phyloP scores from a whole-genome alignment of 2,888 invertebrate species.

The Allygus modestus region DNA sequence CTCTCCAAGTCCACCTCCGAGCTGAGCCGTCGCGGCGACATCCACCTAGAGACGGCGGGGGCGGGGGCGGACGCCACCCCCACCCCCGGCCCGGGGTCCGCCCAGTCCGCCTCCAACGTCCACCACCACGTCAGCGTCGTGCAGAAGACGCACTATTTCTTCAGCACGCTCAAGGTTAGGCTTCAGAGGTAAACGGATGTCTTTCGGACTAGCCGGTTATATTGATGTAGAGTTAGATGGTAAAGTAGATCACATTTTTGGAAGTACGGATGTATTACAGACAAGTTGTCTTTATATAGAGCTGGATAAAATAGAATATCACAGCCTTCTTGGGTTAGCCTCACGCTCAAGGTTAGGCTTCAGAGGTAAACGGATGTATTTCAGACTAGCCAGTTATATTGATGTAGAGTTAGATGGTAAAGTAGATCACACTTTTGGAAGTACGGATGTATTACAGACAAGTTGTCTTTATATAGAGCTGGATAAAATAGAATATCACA shows the following conservation, averaged over 20 bases:
- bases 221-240: slow-evolving; percentile 9
- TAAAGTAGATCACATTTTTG: too few relatives aligned
- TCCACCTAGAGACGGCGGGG: slow-evolving; percentile 77
- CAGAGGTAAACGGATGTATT: slow-evolving; percentile 61
- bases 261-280: too few relatives aligned
- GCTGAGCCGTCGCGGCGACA: slow-evolving; percentile 80
- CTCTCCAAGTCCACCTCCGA: slow-evolving; percentile 91
- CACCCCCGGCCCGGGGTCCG: slow-evolving; percentile 61
- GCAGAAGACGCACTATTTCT: slow-evolving; percentile 90
- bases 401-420: slow-evolving; percentile 17
- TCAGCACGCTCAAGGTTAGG: slow-evolving; percentile 85
- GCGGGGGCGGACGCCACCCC: slow-evolving; percentile 75
- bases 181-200: slow-evolving; percentile 62
- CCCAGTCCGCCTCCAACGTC: slow-evolving; percentile 69
- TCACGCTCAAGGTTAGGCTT: slow-evolving; percentile 82
- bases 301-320: too few relatives aligned
- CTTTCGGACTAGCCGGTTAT: slow-evolving; percentile 34
- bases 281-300: too few relatives aligned
- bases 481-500: too few relatives aligned
- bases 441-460: too few relatives aligned
- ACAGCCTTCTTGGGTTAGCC: too few relatives aligned
- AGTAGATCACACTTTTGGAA: too few relatives aligned
- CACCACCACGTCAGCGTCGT: slow-evolving; percentile 82
- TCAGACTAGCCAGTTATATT: slow-evolving; percentile 24
- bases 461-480: too few relatives aligned